These are phyloP conservation scores for Plebejus argus DNA, from an alignment of 2,888 invertebrate genomes.

Conservation along the genomic window DNA sequence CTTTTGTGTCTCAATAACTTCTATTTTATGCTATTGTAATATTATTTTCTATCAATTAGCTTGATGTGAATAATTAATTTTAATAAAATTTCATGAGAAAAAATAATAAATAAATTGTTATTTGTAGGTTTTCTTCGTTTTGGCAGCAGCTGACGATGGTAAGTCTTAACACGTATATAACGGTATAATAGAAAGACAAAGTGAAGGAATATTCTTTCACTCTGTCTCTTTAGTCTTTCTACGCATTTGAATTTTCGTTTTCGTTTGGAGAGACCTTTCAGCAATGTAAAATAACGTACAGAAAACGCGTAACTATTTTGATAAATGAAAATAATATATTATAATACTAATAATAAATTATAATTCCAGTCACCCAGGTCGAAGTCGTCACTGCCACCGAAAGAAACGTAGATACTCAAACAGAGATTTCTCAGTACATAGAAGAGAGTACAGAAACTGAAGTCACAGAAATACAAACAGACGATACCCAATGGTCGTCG, in stretches of 20 bases:
- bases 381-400: background rate
- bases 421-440: background rate
- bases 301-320: no score
- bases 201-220: no score
- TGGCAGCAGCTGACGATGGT: constrained; percentile 16
- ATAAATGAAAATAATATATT: no score
- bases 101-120: background rate
- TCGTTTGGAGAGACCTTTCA: background rate
- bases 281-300: no score
- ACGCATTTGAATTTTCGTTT: background rate
- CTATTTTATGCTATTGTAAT: no score
- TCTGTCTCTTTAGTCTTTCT: no score
- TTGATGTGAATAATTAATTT: no score
- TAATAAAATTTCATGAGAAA: background rate
- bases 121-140: background rate
- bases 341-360: no score
- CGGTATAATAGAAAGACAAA: no score
- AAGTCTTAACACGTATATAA: background rate
- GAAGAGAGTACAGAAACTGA: background rate
- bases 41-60: no score
- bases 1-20: no score
- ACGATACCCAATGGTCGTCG: background rate
- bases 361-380: background rate
- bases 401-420: background rate
- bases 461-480: background rate